These are phyloP conservation scores for Coelinius sp. DNA, from an alignment of 2,888 invertebrate genomes.

Conservation along the genomic window DNA sequence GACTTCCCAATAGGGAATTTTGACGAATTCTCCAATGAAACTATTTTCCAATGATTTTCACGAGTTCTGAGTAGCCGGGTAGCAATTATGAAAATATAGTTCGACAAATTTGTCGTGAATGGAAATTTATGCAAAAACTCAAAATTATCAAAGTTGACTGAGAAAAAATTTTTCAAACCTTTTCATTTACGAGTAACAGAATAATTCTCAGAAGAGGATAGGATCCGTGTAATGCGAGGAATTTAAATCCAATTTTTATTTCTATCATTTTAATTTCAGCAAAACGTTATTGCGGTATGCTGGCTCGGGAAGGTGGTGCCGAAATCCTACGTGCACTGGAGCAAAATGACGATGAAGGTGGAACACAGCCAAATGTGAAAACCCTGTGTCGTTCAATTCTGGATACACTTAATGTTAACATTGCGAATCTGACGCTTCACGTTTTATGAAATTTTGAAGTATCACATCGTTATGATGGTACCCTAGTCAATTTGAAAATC, in stretches of 20 bases:
- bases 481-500: slow-evolving; percentile 61
- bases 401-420: slow-evolving; percentile 65
- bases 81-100: too few relatives aligned
- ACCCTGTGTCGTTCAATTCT: slow-evolving; percentile 66
- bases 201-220: too few relatives aligned
- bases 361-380: slow-evolving; percentile 64
- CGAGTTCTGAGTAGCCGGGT: too few relatives aligned
- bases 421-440: slow-evolving; percentile 23
- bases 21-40: too few relatives aligned
- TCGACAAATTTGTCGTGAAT: too few relatives aligned
- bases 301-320: slow-evolving; percentile 76
- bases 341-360: slow-evolving; percentile 64
- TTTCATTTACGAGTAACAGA: too few relatives aligned
- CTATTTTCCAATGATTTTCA: too few relatives aligned
- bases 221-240: too few relatives aligned
- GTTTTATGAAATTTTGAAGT: slow-evolving; percentile 5
- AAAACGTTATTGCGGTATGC: slow-evolving; percentile 78
- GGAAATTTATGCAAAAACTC: too few relatives aligned
- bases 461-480: slow-evolving; percentile 45
- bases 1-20: too few relatives aligned
- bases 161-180: too few relatives aligned
- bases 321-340: slow-evolving; percentile 71
- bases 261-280: slow-evolving; percentile 69
- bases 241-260: slow-evolving; percentile 27
- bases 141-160: too few relatives aligned